phyloP scores from a whole-genome alignment of 2,797 vertebrate species.

The Leptoclinus maculatus region DNA sequence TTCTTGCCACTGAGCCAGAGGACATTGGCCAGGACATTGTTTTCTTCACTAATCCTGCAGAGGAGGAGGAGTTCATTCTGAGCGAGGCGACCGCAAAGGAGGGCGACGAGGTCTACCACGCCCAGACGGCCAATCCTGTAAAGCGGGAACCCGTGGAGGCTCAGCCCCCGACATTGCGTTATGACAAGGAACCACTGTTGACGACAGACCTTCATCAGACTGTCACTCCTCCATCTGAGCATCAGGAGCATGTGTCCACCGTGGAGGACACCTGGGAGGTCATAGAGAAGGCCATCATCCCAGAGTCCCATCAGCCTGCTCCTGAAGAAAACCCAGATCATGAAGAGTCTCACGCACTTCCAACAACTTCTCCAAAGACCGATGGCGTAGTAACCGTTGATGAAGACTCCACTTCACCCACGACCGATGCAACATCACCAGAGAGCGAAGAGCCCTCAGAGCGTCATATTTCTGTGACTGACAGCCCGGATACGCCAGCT shows the following conservation, averaged over 20 bases:
- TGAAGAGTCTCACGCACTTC: constrained; percentile 18
- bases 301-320: constrained; percentile 50
- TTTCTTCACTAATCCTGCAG: constrained; percentile 83
- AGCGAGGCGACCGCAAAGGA: constrained; percentile 65
- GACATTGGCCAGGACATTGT: constrained; percentile 84
- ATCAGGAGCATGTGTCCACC: constrained; percentile 35
- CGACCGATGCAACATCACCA: constrained; percentile 20
- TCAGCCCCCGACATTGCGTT: constrained; percentile 13
- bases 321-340: constrained; percentile 38
- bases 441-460: constrained; percentile 16
- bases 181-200: constrained; percentile 29
- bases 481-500: constrained; percentile 1
- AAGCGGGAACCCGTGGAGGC: constrained; percentile 48
- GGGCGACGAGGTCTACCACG: constrained; percentile 82
- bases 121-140: constrained; percentile 81
- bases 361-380: constrained; percentile 21
- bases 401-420: constrained; percentile 21
- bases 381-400: neutral
- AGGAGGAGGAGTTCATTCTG: constrained; percentile 82
- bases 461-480: constrained; percentile 21
- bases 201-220: constrained; percentile 27
- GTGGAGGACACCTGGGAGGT: constrained; percentile 43
- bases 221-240: constrained; percentile 40
- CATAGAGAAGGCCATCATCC: constrained; percentile 47
- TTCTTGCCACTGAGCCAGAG: constrained; percentile 80